These are phyloP conservation scores for Thaumetopoea pityocampa DNA, from an alignment of 1,140 invertebrate genomes.

Conservation along the genomic window DNA sequence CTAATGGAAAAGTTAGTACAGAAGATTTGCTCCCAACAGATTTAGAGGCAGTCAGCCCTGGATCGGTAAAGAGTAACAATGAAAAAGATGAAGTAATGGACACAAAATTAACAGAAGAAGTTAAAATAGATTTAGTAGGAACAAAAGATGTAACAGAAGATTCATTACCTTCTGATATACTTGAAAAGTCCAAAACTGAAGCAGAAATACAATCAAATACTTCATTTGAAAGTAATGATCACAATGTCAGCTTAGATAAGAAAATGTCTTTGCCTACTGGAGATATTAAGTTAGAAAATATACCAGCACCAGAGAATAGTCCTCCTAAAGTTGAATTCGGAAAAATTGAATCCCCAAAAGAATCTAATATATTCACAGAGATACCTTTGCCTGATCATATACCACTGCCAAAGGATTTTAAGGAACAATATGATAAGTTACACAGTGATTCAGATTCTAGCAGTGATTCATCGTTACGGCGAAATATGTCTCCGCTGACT, in stretches of 20 bases:
- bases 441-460: conserved; percentile 62
- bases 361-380: conserved; percentile 39
- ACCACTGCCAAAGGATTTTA: conserved; percentile 32
- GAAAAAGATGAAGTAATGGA: conserved; percentile 60
- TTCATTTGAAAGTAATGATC: conserved; percentile 77
- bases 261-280: conserved; percentile 48
- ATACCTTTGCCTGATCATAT: conserved; percentile 58
- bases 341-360: conserved; percentile 54
- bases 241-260: conserved; percentile 42
- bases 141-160: conserved; percentile 26
- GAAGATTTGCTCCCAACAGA: conserved; percentile 83
- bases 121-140: conserved; percentile 38
- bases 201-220: conserved; percentile 55
- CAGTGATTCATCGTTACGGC: conserved; percentile 54
- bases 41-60: conserved; percentile 86
- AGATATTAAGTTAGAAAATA: conserved; percentile 60
- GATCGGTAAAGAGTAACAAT: conserved; percentile 79
- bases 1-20: conserved; percentile 38
- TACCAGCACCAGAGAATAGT: conserved; percentile 50
- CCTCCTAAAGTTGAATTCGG: conserved; percentile 51
- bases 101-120: conserved; percentile 10
- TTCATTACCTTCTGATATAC: conserved; percentile 22
- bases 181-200: conserved; percentile 59
- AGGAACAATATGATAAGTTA: conserved; percentile 50
- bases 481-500: conserved; percentile 69